A percentile compares a stretch with the other conserved stretches of the same genome.
Conservation (phyloP, 1,140 invertebrate species). For the Anoplolepis gracilipes region DNA sequence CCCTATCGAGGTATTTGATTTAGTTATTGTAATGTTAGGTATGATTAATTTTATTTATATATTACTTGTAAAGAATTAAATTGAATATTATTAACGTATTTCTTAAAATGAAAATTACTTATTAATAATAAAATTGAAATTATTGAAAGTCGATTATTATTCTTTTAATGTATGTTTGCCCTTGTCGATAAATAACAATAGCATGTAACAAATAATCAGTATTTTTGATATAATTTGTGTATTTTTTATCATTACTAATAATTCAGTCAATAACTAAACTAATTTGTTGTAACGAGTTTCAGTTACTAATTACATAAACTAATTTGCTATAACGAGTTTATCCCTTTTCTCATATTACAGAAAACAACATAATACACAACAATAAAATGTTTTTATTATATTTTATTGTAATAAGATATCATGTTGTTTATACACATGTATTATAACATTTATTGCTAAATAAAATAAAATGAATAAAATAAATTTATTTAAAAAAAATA, state of each 20-base stretch:
- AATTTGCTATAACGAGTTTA: conserved; percentile 36
- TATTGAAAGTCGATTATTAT: conserved; percentile 14
- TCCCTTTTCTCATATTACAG: neutral
- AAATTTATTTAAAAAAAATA: conserved; percentile 3
- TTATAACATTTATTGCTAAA: neutral
- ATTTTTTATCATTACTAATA: conserved; percentile 21
- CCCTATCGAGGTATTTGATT: conserved; percentile 9
- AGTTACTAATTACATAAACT: conserved; percentile 9
- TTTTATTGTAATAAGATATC: conserved; percentile 12
- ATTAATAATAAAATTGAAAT: neutral
- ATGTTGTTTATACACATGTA: neutral
- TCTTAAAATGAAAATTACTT: neutral
- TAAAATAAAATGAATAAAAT: neutral
- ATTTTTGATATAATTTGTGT: neutral
- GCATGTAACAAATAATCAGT: neutral
- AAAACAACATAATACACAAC: neutral
- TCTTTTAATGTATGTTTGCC: neutral
- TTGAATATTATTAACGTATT: too few relatives aligned
- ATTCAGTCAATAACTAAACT: conserved; percentile 18
- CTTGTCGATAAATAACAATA: neutral
- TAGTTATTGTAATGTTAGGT: neutral
- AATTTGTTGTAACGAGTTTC: conserved; percentile 41
- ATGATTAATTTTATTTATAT: conserved; percentile 1
- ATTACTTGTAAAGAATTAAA: too few relatives aligned
- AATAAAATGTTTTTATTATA: too few relatives aligned